Evolutionary conservation across 37 sponge, comb jelly and placozoan genomes (phyloP).

Genomic region (Eunapius fragilis): DNA sequence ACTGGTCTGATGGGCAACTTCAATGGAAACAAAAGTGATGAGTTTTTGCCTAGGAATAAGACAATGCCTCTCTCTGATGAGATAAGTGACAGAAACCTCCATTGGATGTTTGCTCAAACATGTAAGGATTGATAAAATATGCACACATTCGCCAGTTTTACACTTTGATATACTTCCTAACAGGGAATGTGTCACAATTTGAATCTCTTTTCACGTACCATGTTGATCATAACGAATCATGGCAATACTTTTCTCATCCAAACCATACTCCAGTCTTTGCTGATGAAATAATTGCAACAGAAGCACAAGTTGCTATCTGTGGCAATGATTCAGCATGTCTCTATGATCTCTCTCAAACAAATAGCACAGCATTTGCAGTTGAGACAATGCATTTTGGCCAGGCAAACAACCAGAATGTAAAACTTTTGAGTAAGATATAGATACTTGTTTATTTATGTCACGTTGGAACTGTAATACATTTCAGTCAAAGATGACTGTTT

Average conservation of each 20-base stretch:
- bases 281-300: slow-evolving; percentile 37
- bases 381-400: slow-evolving; percentile 10
- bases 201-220: slow-evolving; percentile 57
- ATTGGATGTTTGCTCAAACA: slow-evolving; percentile 12
- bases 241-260: slow-evolving; percentile 38
- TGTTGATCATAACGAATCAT: background rate
- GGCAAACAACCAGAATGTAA: background rate
- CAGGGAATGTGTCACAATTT: slow-evolving; percentile 56
- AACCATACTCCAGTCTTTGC: slow-evolving; percentile 56
- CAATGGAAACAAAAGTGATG: slow-evolving; percentile 66
- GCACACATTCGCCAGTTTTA: background rate
- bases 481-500: too few relatives aligned
- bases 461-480: too few relatives aligned
- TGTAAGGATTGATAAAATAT: background rate
- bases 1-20: slow-evolving; percentile 79
- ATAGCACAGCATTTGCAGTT: slow-evolving; percentile 31
- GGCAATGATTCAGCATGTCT: slow-evolving; percentile 42
- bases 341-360: slow-evolving; percentile 66
- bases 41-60: slow-evolving; percentile 53
- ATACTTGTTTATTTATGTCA: too few relatives aligned
- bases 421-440: slow-evolving; percentile 3
- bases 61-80: slow-evolving; percentile 43
- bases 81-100: slow-evolving; percentile 58
- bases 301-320: slow-evolving; percentile 18
- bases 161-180: background rate